Percentiles rank a stretch among this genome's conserved stretches.
phyloP scores from a whole-genome alignment of 37 sponge, comb jelly and placozoan genomes.

The Mnemiopsis leidyi region DNA sequence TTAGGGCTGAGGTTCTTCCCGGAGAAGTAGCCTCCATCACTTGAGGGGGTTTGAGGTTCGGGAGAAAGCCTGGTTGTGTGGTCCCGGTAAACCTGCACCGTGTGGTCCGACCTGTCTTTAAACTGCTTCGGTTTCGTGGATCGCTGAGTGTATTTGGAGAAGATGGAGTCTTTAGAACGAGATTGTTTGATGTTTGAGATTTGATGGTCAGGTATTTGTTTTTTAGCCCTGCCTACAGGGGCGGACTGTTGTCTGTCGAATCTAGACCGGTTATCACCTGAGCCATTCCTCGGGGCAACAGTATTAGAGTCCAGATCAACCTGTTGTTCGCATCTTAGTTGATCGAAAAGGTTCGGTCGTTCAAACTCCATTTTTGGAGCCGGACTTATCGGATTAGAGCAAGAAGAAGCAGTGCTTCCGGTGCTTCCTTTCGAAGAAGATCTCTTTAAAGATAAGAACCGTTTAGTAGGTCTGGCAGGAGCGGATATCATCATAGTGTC shows the following conservation, averaged over 20 bases:
- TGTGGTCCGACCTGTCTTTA: not conserved
- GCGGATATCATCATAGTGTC: conserved; percentile 6
- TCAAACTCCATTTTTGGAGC: conserved; percentile 55
- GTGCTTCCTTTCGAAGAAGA: conserved; percentile 46
- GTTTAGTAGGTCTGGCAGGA: conserved; percentile 12
- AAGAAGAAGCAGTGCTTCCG: conserved; percentile 10
- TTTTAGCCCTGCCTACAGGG: not conserved
- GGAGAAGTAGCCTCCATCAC: not conserved
- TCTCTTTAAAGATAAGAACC: conserved; percentile 9
- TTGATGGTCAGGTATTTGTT: not conserved
- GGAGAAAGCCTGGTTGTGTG: not conserved
- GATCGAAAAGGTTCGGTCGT: conserved; percentile 47
- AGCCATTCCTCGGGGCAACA: not conserved
- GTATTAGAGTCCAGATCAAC: not conserved
- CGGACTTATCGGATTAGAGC: not conserved
- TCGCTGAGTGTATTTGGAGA: not conserved
- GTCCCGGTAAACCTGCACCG: not conserved
- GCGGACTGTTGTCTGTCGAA: not conserved
- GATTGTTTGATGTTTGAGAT: not conserved
- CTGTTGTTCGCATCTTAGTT: conserved; percentile 36
- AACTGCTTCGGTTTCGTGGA: not conserved
- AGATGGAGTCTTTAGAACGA: not conserved
- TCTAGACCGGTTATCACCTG: too few species aligned
- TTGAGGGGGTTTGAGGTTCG: not conserved
- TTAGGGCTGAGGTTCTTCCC: not conserved